Conservation (phyloP, 2,113 vertebrate genomes). For the Megatriorchis doriae region DNA sequence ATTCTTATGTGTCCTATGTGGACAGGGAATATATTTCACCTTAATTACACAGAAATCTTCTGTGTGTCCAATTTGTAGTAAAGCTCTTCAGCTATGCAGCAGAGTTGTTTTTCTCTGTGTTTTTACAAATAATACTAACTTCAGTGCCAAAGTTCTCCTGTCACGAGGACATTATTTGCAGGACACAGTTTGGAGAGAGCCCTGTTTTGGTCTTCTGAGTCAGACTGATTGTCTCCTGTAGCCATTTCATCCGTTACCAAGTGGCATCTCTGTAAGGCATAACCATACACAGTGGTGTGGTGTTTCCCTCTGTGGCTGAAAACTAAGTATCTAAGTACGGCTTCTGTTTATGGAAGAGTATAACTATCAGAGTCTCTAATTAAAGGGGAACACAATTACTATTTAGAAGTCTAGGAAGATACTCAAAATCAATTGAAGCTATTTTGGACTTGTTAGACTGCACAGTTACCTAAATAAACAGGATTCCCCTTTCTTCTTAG, state of each 20-base stretch:
- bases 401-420: conserved; percentile 35
- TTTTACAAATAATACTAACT: background rate
- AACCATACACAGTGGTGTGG: background rate
- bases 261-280: background rate
- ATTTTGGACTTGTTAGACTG: conserved; percentile 33
- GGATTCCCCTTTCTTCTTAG: background rate
- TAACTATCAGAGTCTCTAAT: conserved; percentile 27
- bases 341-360: conserved; percentile 51
- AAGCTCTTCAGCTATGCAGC: background rate
- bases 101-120: background rate
- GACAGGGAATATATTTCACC: background rate
- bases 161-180: background rate
- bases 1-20: background rate
- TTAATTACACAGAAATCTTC: background rate
- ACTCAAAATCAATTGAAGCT: conserved; percentile 4
- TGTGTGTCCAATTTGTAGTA: background rate
- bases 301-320: conserved; percentile 31
- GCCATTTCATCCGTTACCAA: conserved; percentile 16
- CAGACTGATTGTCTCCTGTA: background rate
- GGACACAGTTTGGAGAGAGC: background rate
- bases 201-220: background rate
- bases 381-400: conserved; percentile 45
- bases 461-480: conserved; percentile 25
- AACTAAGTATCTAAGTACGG: conserved; percentile 13
- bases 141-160: background rate